Evolutionary conservation across 2,888 invertebrate species (phyloP).

Genomic region (Leucania comma): DNA sequence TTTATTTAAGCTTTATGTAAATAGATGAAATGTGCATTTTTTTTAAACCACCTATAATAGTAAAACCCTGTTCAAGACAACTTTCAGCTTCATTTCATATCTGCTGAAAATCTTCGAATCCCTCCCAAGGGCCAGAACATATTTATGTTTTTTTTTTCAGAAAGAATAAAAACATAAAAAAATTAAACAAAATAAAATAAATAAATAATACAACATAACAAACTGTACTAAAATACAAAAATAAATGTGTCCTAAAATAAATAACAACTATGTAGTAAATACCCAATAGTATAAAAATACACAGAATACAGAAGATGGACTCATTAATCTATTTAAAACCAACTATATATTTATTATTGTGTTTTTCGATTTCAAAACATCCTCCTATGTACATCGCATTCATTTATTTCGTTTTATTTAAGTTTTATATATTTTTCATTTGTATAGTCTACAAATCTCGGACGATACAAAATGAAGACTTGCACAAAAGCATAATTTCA

Average conservation of each 20-base stretch:
- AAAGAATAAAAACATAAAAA: background rate
- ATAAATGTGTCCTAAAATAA: no score
- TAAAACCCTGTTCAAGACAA: background rate
- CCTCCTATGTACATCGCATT: background rate
- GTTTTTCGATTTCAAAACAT: constrained; percentile 28
- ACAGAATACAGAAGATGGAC: constrained; percentile 12
- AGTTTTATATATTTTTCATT: constrained; percentile 23
- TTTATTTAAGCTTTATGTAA: no score
- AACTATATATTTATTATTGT: background rate
- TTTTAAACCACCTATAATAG: no score
- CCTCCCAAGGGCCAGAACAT: background rate
- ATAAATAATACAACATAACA: no score
- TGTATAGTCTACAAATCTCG: constrained; percentile 17
- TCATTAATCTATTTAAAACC: constrained; percentile 26
- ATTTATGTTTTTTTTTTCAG: background rate
- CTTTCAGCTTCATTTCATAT: background rate
- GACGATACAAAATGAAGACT: background rate
- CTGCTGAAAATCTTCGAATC: no score
- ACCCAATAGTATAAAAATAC: constrained; percentile 1
- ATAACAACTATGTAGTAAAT: background rate
- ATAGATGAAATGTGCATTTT: no score
- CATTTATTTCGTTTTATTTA: constrained; percentile 28
- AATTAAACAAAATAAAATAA: no score
- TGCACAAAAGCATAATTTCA: background rate
- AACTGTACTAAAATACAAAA: constrained; percentile 4